Evolutionary conservation across 2,113 vertebrate genomes (phyloP), one percentile per base, ranked within the genome.

Genomic region (Strix uralensis): DNA sequence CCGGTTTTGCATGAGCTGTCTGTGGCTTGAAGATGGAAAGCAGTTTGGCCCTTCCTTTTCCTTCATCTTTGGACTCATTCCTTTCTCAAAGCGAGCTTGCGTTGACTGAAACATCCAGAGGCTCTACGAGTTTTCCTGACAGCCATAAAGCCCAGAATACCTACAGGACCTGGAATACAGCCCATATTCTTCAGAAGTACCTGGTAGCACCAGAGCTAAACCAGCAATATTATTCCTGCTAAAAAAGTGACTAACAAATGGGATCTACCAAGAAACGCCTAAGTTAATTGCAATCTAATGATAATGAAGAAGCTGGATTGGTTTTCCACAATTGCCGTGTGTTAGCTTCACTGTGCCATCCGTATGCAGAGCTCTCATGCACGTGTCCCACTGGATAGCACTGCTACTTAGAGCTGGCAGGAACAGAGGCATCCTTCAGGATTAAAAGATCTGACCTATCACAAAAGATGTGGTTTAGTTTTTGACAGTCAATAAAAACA

Each of bases 351-450:
- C 20, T 40, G 36, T 27, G 29, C 20, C 20, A n/a, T 22, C 55
- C 34, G 12, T 13, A 57, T 47, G 25, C 59, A 79, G 40, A 42
- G 19, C 14, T 82, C 29, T 46, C 2, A 0, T 11, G 14, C 16
- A 7, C 0, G 0, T 23, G 32, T 61, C 66, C 57, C 55, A 22
- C 34, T 26, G 70, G 44, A 14, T 47, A 46, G 65, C 10, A 30
- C 13, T 20, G 32, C 54, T 73, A 16, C 79, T 66, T 10, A 29
- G 30, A 54, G 51, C 46, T 70, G 5, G 3, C 62, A 91, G 55
- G 47, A 74, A 40, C 27, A 62, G 58, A 55, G 2, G 9, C 14
- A 49, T 25, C 30, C 61, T 79, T 44, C 34, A 44, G 23, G 74
- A 52, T 36, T 3, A 15, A 52, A 79, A 73, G 44, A 47, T 22